These are phyloP conservation scores for Perccottus glenii DNA, from an alignment of 2,113 vertebrate genomes.

Conservation along the genomic window DNA sequence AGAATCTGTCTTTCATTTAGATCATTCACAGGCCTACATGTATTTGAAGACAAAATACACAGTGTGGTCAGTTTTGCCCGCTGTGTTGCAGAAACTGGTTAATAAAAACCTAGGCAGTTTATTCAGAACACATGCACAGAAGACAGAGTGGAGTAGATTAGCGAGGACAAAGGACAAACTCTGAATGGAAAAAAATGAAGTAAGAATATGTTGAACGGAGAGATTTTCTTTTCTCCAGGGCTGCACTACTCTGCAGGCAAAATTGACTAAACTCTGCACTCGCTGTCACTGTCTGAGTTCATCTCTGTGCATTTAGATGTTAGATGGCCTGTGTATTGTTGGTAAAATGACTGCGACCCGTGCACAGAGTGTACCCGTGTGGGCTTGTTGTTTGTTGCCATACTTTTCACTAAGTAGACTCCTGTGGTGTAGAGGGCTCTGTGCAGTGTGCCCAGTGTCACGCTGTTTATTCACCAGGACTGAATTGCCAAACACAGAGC, in stretches of 20 bases:
- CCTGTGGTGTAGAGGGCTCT: conserved; percentile 30
- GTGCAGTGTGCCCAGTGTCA: background rate
- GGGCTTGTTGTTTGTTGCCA: conserved; percentile 30
- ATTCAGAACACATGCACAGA: background rate
- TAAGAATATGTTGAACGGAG: background rate
- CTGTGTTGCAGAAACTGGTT: no score
- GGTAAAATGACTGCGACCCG: background rate
- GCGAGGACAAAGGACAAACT: background rate
- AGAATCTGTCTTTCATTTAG: no score
- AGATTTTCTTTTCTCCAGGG: background rate
- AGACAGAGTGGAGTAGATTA: background rate
- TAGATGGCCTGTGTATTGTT: background rate
- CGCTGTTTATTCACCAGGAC: conserved; percentile 21
- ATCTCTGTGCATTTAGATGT: conserved; percentile 14
- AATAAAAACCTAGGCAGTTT: no score
- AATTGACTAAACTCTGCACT: background rate
- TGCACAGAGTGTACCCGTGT: conserved; percentile 16
- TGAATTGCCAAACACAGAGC: background rate
- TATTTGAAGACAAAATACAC: conserved; percentile 20
- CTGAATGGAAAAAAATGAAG: background rate
- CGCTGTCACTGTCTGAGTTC: no score
- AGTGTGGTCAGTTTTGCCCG: no score
- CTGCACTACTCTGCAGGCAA: background rate
- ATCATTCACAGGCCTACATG: background rate
- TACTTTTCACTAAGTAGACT: conserved; percentile 38